phyloP scores from a whole-genome alignment of 2,113 vertebrate species.

The Crotalus horridus region DNA sequence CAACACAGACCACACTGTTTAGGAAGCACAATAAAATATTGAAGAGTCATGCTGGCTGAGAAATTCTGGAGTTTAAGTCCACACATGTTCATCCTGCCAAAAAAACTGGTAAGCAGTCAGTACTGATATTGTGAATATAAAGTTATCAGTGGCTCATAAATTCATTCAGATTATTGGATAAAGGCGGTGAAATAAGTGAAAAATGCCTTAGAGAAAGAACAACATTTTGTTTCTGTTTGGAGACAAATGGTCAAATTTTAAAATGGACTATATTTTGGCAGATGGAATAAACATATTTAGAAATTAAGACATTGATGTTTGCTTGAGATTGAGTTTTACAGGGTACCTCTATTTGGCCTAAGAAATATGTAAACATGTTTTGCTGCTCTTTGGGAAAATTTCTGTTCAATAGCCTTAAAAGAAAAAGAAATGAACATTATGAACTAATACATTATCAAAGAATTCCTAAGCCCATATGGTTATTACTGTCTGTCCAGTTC shows the following conservation, averaged over 20 bases:
- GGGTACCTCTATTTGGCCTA: fast-evolving
- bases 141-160: background rate
- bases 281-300: background rate
- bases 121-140: background rate
- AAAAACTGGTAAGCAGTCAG: background rate
- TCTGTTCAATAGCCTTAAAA: background rate
- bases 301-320: background rate
- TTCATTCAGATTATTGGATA: background rate
- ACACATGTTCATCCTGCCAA: background rate
- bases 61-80: background rate
- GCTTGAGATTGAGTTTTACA: background rate
- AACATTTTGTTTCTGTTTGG: background rate
- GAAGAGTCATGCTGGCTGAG: background rate
- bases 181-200: background rate
- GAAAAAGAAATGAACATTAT: constrained; percentile 9
- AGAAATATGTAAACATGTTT: background rate
- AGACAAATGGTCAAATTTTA: background rate
- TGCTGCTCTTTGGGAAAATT: background rate
- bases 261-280: background rate
- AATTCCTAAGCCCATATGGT: constrained; percentile 16
- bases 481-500: constrained; percentile 27
- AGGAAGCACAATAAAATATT: background rate
- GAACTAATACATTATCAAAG: constrained; percentile 6
- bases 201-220: background rate
- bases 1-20: background rate